Evolutionary conservation across 2,888 invertebrate genomes (phyloP), one percentile per base, ranked within the genome.

Genomic region (Lapara coniferarum): DNA sequence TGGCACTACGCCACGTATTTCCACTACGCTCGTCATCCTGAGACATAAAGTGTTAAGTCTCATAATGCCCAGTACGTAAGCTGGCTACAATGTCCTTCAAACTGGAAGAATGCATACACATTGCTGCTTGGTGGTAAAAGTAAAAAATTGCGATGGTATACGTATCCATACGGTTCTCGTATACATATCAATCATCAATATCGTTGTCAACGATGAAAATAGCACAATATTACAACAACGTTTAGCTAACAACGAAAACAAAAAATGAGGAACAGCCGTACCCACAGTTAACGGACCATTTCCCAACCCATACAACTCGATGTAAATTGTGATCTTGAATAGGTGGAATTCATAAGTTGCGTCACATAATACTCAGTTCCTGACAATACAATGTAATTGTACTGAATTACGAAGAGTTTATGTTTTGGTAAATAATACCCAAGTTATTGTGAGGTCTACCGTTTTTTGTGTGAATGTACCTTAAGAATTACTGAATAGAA

Each of bases 321-420:
- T 59, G 46, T 19, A 49, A 63, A 63, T 63, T 63, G 63, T 63
- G 63, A 63, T 19, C 63, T 63, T 46, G 63, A 63, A 63, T 63
- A 63, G 19, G 49, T 49, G 12, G 13, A 49, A 49, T 63, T 63
- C 49, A 63, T 63, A 63, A 63, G 49, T 25, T 19, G 13, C 49
- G 37, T 37, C 37, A 37, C 37, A 37, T 7, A 37, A 37, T 37
- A 37, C 37, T 7, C 37, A 8, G 8, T 37, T 37, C 4, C 37
- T 7, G 8, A 37, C 4, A 37, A 37, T 37, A 37, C 19, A 13
- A 56, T 2, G 2, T 25, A 56, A 56, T 56, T 56, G 2, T 37
- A 56, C 56, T 56, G 56, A 30, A 25, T 56, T 56, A 56, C 19
- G 25, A 56, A 6, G 10, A 13, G 4, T 25, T 25, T 25, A 30